Evolutionary conservation across 2,113 vertebrate genomes (phyloP).

Genomic region (Psittacus erithacus): DNA sequence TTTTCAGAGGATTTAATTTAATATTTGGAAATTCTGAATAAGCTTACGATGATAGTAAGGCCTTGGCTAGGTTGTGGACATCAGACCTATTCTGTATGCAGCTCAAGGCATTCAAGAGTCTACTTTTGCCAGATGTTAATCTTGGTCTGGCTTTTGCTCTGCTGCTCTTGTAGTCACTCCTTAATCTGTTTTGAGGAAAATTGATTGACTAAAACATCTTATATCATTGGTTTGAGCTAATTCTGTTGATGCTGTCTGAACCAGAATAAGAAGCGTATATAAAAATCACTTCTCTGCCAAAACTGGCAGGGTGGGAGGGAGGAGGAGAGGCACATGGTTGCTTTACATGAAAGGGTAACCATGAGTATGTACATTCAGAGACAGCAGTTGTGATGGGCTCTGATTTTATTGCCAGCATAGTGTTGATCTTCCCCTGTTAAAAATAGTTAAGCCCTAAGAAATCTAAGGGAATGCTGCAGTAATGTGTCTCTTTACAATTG

Average conservation of each 20-base stretch:
- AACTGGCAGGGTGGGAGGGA: not conserved
- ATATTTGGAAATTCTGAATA: not conserved
- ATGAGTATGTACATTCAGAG: not conserved
- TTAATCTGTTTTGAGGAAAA: not conserved
- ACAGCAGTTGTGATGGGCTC: not conserved
- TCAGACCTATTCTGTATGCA: not conserved
- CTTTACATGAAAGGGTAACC: not conserved
- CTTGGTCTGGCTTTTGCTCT: not conserved
- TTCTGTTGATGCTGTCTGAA: not conserved
- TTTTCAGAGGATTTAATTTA: not conserved
- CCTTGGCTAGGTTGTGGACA: not conserved
- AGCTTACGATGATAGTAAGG: not conserved
- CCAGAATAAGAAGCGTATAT: not conserved
- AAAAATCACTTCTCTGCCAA: not conserved
- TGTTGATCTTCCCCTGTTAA: not conserved
- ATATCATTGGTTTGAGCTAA: not conserved
- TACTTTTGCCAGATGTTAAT: not conserved
- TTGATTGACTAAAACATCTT: not conserved
- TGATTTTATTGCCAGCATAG: accelerated
- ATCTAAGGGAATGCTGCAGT: not conserved
- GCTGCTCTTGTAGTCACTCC: accelerated
- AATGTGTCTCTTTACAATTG: not conserved
- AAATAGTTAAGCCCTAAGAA: not conserved
- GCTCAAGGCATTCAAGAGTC: not conserved
- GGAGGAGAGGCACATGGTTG: not conserved